A percentile compares a stretch with the other conserved stretches of the same genome.
These are phyloP conservation scores for Poecilia gillii DNA, from an alignment of 2,797 vertebrate genomes.

Conservation along the genomic window DNA sequence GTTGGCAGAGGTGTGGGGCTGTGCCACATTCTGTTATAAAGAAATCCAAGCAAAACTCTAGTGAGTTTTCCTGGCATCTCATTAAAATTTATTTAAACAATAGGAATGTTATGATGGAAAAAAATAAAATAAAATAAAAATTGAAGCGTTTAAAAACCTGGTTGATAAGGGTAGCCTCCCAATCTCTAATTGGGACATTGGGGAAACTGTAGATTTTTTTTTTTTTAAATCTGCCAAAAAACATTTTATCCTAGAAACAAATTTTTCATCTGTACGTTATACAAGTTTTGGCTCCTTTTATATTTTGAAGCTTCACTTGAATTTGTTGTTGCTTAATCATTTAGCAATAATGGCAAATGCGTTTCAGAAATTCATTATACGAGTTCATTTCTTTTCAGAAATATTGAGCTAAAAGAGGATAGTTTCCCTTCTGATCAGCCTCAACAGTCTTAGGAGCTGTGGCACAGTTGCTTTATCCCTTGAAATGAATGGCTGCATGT, in stretches of 20 bases:
- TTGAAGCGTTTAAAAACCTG: background rate
- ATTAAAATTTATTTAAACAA: background rate
- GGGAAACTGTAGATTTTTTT: too few species aligned
- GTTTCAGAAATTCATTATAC: background rate
- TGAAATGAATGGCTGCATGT: constrained; percentile 77
- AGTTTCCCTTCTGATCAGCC: constrained; percentile 53
- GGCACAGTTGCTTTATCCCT: constrained; percentile 57
- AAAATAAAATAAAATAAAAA: too few species aligned
- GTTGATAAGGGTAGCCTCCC: background rate
- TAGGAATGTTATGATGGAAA: background rate
- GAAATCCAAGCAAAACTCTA: background rate
- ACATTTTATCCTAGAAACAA: background rate
- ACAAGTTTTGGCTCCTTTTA: background rate
- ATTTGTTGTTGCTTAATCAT: background rate
- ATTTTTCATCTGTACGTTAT: background rate
- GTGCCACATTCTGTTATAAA: background rate
- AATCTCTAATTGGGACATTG: background rate
- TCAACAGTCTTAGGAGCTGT: constrained; percentile 48
- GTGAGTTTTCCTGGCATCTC: background rate
- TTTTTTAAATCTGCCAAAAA: background rate
- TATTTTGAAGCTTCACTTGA: background rate
- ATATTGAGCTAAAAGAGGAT: constrained; percentile 41
- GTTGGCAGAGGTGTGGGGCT: background rate
- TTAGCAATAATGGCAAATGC: background rate
- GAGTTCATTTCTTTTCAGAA: constrained; percentile 3